These are phyloP conservation scores for Muscina levida DNA, from an alignment of 2,888 invertebrate species.

Conservation along the genomic window DNA sequence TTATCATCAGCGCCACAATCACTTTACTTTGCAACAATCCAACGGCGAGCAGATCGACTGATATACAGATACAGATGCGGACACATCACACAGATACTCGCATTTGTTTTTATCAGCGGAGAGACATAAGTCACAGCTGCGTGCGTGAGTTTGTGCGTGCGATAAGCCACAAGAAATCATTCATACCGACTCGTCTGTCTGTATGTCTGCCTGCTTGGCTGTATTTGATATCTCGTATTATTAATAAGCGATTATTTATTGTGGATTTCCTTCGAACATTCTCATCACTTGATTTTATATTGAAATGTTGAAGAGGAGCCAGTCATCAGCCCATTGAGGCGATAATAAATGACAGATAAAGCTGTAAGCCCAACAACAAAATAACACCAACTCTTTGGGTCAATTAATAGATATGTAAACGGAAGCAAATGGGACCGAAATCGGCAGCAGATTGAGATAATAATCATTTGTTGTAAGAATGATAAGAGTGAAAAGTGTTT, in stretches of 20 bases:
- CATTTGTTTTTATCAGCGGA: too few species aligned
- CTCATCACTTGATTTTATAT: not conserved
- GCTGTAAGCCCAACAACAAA: slow-evolving; percentile 7
- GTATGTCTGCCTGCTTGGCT: too few species aligned
- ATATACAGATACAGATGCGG: not conserved
- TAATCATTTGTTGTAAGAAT: too few species aligned
- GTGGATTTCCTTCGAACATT: slow-evolving; percentile 17
- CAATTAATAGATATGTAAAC: slow-evolving; percentile 11
- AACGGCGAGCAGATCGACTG: not conserved
- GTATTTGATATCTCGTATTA: not conserved
- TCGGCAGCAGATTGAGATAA: too few species aligned
- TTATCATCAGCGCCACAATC: not conserved
- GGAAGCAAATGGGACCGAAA: slow-evolving; percentile 15
- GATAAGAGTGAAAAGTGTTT: too few species aligned
- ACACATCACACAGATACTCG: not conserved
- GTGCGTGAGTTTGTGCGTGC: slow-evolving; percentile 1
- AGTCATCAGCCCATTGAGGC: slow-evolving; percentile 1
- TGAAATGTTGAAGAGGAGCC: slow-evolving; percentile 30
- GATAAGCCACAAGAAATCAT: slow-evolving; percentile 12
- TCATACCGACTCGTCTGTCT: not conserved
- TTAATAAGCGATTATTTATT: slow-evolving; percentile 16
- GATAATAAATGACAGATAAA: slow-evolving; percentile 33
- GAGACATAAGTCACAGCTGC: too few species aligned
- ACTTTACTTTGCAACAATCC: not conserved
- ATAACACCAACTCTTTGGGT: slow-evolving; percentile 17